phyloP scores from a whole-genome alignment of 2,113 vertebrate genomes.

The Nyctereutes procyonoides region DNA sequence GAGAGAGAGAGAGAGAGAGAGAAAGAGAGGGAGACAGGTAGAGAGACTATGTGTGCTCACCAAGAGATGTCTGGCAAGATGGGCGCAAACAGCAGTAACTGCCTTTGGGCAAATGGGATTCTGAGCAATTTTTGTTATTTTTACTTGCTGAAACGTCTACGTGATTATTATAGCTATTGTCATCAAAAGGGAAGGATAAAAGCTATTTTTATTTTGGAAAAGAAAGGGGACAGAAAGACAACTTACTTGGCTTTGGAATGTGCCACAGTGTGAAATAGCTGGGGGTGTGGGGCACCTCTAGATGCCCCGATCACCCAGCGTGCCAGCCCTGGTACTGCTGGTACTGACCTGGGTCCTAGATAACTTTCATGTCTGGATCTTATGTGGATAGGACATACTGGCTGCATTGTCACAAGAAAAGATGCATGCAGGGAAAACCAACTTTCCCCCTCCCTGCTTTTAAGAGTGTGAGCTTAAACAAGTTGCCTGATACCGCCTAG shows the following conservation, averaged over 20 bases:
- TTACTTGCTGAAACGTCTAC: background rate
- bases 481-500: background rate
- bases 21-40: background rate
- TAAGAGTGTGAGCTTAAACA: background rate
- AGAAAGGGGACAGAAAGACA: background rate
- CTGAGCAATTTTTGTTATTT: background rate
- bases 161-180: background rate
- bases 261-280: background rate
- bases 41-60: background rate
- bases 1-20: fast-evolving
- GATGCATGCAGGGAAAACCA: background rate
- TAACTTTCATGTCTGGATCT: background rate
- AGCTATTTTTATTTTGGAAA: background rate
- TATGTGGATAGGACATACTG: fast-evolving
- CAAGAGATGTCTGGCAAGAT: background rate
- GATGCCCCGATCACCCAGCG: background rate
- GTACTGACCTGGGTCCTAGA: background rate
- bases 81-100: background rate
- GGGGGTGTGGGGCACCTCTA: background rate
- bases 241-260: background rate
- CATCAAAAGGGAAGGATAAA: background rate
- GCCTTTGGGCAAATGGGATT: background rate
- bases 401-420: background rate
- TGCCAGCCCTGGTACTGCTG: background rate
- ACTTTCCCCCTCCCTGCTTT: background rate